phyloP scores from a whole-genome alignment of 2,888 invertebrate species.

The Eristalis arbustorum region DNA sequence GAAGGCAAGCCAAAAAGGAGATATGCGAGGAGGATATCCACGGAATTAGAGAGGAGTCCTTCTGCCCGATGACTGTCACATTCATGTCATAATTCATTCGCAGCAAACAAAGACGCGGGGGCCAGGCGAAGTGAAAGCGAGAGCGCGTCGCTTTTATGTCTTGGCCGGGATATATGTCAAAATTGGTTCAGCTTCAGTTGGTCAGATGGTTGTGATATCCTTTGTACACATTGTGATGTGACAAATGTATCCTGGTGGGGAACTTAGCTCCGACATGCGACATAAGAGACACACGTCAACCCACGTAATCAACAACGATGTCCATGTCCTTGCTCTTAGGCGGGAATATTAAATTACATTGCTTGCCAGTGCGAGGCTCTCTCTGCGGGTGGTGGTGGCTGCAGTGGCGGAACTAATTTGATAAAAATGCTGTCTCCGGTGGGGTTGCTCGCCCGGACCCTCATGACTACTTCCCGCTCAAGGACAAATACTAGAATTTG shows the following conservation, averaged over 20 bases:
- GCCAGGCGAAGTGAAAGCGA: slow-evolving; percentile 44
- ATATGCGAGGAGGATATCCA: slow-evolving; percentile 51
- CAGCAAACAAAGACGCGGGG: not conserved
- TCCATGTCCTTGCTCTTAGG: slow-evolving; percentile 19
- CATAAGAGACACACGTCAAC: slow-evolving; percentile 52
- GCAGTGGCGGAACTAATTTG: slow-evolving; percentile 64
- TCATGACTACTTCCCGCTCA: slow-evolving; percentile 52
- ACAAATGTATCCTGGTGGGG: slow-evolving; percentile 50
- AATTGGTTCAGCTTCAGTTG: slow-evolving; percentile 63
- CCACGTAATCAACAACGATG: slow-evolving; percentile 64
- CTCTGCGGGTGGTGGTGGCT: not conserved
- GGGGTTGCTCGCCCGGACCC: slow-evolving; percentile 29
- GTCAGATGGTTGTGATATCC: slow-evolving; percentile 13
- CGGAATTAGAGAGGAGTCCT: slow-evolving; percentile 60
- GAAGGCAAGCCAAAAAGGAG: slow-evolving; percentile 15
- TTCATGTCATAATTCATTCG: slow-evolving; percentile 66
- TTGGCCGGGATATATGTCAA: slow-evolving; percentile 52
- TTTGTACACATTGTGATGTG: slow-evolving; percentile 26
- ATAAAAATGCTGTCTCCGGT: slow-evolving; percentile 69
- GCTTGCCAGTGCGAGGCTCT: slow-evolving; percentile 1
- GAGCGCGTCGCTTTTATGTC: slow-evolving; percentile 52
- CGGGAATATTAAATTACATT: slow-evolving; percentile 64
- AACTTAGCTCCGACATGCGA: slow-evolving; percentile 35
- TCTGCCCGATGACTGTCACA: slow-evolving; percentile 52
- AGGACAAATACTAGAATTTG: slow-evolving; percentile 65